These are phyloP conservation scores for Turritopsis rubra DNA, from an alignment of 30 jellyfish, hydroid and myxozoan species.

Conservation along the genomic window DNA sequence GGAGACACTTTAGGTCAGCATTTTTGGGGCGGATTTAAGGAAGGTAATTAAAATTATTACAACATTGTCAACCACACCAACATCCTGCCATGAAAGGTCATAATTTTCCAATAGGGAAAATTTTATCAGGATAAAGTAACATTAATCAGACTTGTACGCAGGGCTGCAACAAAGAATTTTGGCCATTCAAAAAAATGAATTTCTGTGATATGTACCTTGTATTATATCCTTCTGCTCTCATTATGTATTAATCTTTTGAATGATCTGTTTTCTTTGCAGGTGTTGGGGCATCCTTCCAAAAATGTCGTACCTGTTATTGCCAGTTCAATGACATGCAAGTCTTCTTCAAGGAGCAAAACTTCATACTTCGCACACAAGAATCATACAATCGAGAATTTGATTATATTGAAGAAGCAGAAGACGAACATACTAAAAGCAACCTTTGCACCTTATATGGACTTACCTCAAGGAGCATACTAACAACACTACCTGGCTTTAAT, in stretches of 20 bases:
- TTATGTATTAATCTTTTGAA: background rate
- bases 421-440: slow-evolving; percentile 15
- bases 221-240: background rate
- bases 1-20: slow-evolving; percentile 37
- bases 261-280: slow-evolving; percentile 6
- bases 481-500: slow-evolving; percentile 35
- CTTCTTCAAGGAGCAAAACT: slow-evolving; percentile 14
- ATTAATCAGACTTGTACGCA: background rate
- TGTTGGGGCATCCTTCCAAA: slow-evolving; percentile 40
- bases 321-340: slow-evolving; percentile 22
- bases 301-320: slow-evolving; percentile 38
- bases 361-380: slow-evolving; percentile 19
- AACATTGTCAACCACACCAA: background rate
- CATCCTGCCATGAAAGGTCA: background rate
- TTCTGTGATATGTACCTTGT: background rate
- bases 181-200: background rate
- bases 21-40: slow-evolving; percentile 1
- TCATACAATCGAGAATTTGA: background rate
- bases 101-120: background rate
- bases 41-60: background rate
- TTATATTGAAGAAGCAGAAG: slow-evolving; percentile 13
- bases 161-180: background rate
- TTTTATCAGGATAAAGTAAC: background rate
- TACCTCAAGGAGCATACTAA: slow-evolving; percentile 6
- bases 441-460: slow-evolving; percentile 26